These are phyloP conservation scores for Phylloscopus trochiloides DNA, from an alignment of 2,113 vertebrate species.

Conservation along the genomic window DNA sequence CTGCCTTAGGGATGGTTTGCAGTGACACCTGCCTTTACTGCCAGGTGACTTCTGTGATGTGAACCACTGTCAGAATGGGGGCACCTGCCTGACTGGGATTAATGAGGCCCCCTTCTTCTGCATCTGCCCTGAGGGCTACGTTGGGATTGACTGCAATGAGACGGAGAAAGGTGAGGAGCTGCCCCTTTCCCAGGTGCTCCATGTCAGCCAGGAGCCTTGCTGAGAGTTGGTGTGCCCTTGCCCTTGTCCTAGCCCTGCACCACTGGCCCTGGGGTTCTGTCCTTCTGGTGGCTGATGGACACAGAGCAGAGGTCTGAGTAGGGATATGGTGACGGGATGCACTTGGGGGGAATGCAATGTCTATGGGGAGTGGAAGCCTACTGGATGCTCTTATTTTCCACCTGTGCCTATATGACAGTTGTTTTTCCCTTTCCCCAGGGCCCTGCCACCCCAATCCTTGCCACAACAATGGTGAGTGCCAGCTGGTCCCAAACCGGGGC, in stretches of 20 bases:
- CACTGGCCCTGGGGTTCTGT: background rate
- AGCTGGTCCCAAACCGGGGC: constrained; percentile 77
- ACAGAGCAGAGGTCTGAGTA: background rate
- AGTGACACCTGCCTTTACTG: background rate
- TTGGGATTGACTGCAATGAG: constrained; percentile 85
- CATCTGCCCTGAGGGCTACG: constrained; percentile 86
- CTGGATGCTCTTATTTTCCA: background rate
- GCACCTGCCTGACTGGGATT: constrained; percentile 83
- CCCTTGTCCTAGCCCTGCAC: rapidly evolving
- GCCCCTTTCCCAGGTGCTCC: background rate
- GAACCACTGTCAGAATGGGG: constrained; percentile 87
- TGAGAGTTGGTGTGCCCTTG: background rate
- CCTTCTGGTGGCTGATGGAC: background rate
- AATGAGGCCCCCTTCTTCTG: constrained; percentile 84
- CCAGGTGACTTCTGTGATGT: constrained; percentile 87
- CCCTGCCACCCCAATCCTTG: constrained; percentile 91
- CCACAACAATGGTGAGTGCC: constrained; percentile 80
- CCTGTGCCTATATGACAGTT: background rate
- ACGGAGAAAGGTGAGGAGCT: constrained; percentile 82
- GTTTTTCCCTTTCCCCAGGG: constrained; percentile 67
- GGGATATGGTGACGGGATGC: rapidly evolving
- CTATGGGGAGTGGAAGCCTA: background rate
- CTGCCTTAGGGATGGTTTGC: background rate
- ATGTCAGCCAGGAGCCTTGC: background rate
- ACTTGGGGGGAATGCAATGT: rapidly evolving